These are phyloP conservation scores for Athalia rosae DNA, from an alignment of 2,888 invertebrate genomes.

Conservation along the genomic window DNA sequence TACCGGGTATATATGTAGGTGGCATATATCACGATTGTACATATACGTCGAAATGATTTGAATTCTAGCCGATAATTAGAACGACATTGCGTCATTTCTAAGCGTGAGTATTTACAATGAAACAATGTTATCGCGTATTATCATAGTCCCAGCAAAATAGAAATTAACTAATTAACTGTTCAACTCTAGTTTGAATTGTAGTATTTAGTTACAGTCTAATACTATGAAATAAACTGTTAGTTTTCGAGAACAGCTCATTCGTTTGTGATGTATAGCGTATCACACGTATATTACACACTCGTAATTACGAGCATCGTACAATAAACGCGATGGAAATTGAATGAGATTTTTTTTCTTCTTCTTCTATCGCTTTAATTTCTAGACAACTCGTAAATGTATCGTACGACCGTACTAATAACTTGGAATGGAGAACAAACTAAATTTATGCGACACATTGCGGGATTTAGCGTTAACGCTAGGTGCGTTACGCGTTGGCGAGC, in stretches of 20 bases:
- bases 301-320: neutral
- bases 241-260: neutral
- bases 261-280: slow-evolving; percentile 8
- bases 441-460: too few relatives aligned
- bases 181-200: neutral
- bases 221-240: neutral
- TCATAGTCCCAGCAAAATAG: neutral
- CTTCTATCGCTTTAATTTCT: neutral
- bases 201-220: neutral
- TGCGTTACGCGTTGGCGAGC: neutral
- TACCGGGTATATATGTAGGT: too few relatives aligned
- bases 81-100: too few relatives aligned
- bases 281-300: neutral
- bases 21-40: too few relatives aligned
- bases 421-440: too few relatives aligned
- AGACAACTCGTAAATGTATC: too few relatives aligned
- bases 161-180: slow-evolving; percentile 37
- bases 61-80: too few relatives aligned
- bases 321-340: too few relatives aligned
- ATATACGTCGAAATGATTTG: too few relatives aligned
- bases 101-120: too few relatives aligned
- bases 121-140: slow-evolving; percentile 12
- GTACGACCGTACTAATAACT: too few relatives aligned
- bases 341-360: neutral
- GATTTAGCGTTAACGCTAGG: too few relatives aligned